Evolutionary conservation across 2,113 vertebrate genomes (phyloP), one percentile per base, ranked within the genome.

Genomic region (Corvus hawaiiensis): DNA sequence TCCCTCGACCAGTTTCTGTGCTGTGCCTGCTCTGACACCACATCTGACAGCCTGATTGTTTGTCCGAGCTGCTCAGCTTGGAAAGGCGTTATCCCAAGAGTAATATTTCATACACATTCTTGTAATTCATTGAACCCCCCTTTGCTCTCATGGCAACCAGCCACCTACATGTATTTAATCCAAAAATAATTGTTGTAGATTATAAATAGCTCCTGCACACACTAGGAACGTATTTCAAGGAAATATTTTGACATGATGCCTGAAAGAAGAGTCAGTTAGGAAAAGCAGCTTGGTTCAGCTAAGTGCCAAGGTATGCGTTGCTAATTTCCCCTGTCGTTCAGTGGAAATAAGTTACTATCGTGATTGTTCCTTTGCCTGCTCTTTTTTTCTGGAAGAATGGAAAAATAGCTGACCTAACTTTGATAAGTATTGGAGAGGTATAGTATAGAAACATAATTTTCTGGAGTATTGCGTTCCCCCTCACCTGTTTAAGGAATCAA

Each of bases 241-340:
- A 98, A 97, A 97, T 80, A 91, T 61, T 95, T 97, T 96, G 96
- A 97, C 71, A 14, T 1, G 1, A 44, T 41, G 62, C 81, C 86
- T 95, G 84, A 80, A 96, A 94, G 84, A 96, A 96, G 94, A 97
- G 79, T 94, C 93, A 97, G 55, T 96, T 96, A 97, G 73, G 58
- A 91, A 94, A 94, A 91, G 85, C 89, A 94, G 78, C 32, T 74
- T 90, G 71, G 87, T 98, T 97, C 97, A 83, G 48, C 37, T 33
- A 35, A 55, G 66, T 69, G 92, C 96, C 95, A 97, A 97, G 90
- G 69, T 90, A 92, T 55, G 86, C 27, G 14, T 30, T 44, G 35
- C 33, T 86, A n/a, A 95, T 82, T 86, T 94, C 21, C 74, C 55
- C 58, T 87, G 56, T 77, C 90, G 69, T 66, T 93, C 17, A 2